Percentiles rank a stretch among this genome's conserved stretches.
phyloP scores from a whole-genome alignment of 2,888 invertebrate species.

The Philopedon plagiatum region DNA sequence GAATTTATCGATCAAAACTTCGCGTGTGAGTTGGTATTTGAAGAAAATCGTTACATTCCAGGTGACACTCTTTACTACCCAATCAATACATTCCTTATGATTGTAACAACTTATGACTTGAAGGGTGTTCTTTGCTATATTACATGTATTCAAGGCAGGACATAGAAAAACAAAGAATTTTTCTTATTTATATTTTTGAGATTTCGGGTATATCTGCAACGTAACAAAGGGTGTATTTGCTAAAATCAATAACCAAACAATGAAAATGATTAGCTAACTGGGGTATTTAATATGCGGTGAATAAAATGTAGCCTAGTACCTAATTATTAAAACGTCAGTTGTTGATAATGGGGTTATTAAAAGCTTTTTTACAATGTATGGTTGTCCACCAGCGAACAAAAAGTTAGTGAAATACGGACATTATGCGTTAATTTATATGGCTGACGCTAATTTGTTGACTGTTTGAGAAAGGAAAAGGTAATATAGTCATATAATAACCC shows the following conservation, averaged over 20 bases:
- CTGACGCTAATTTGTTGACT: conserved; percentile 4
- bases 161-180: background rate
- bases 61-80: conserved; percentile 53
- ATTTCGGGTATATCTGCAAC: background rate
- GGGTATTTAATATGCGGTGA: conserved; percentile 58
- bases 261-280: conserved; percentile 57
- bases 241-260: conserved; percentile 58
- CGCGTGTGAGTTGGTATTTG: conserved; percentile 35
- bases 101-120: conserved; percentile 1
- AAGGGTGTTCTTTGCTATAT: background rate
- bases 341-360: conserved; percentile 60
- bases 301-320: conserved; percentile 55
- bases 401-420: conserved; percentile 43
- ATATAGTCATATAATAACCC: conserved; percentile 10
- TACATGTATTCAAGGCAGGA: background rate
- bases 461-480: background rate
- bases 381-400: conserved; percentile 49
- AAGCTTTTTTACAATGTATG: conserved; percentile 60
- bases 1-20: conserved; percentile 47
- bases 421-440: conserved; percentile 37
- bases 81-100: conserved; percentile 59
- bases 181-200: background rate
- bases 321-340: conserved; percentile 61
- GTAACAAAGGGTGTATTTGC: conserved; percentile 21
- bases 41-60: conserved; percentile 59